Evolutionary conservation across 2,888 invertebrate species (phyloP).

Genomic region (Ichneumoninae sp.): DNA sequence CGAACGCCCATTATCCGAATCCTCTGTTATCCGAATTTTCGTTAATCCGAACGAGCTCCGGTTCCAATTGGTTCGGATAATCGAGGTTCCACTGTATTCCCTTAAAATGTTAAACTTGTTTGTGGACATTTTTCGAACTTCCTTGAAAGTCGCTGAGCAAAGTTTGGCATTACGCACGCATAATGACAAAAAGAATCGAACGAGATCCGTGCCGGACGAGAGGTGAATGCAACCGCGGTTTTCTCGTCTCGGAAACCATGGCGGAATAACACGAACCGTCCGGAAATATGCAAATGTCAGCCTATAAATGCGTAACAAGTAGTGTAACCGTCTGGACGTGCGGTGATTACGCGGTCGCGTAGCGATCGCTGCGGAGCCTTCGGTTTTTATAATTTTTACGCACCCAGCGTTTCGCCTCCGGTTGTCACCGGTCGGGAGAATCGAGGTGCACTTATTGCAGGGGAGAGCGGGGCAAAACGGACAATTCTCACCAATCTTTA

Average conservation of each 20-base stretch:
- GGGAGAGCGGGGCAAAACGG: too few species aligned
- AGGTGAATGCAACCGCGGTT: conserved; percentile 38
- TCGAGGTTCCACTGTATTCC: too few species aligned
- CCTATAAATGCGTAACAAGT: conserved; percentile 61
- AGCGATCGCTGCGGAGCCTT: conserved; percentile 57
- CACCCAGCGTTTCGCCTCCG: conserved; percentile 67
- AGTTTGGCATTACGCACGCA: conserved; percentile 9
- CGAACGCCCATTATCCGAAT: too few species aligned
- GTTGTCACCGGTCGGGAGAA: background rate
- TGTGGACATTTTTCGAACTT: background rate
- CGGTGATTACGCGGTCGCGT: conserved; percentile 70
- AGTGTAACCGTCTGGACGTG: conserved; percentile 67
- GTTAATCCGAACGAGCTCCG: too few species aligned
- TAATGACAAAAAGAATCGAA: conserved; percentile 24
- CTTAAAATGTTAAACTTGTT: background rate
- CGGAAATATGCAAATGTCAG: conserved; percentile 62
- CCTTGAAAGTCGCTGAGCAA: background rate
- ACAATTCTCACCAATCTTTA: background rate
- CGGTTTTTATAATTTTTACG: conserved; percentile 68
- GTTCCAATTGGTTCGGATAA: too few species aligned
- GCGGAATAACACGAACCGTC: conserved; percentile 14
- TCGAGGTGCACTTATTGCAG: background rate
- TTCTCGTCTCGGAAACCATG: background rate
- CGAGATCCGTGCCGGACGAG: background rate
- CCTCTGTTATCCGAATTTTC: too few species aligned